Conservation (phyloP, 1,140 invertebrate genomes). For the Drosophila pruinosa region DNA sequence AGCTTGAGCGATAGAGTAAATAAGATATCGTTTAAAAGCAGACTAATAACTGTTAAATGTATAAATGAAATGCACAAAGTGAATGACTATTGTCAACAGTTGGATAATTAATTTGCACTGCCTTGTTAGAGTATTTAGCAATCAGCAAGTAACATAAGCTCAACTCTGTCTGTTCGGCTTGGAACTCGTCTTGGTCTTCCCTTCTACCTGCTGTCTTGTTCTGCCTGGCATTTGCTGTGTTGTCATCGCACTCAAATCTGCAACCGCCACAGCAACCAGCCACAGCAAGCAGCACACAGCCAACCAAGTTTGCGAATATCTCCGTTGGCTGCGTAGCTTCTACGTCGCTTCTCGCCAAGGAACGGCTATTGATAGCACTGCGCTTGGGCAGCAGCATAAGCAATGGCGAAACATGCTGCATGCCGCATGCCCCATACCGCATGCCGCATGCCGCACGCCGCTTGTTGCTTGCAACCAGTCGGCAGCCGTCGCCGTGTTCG, state of each 20-base stretch:
- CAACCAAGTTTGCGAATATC: not conserved
- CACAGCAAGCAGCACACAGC: not conserved
- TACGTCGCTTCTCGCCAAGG: not conserved
- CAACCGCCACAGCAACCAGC: conserved; percentile 50
- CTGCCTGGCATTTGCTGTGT: conserved; percentile 48
- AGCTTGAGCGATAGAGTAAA: too few species aligned
- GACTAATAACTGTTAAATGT: too few species aligned
- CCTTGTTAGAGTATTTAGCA: not conserved
- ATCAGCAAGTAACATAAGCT: not conserved
- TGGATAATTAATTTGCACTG: not conserved
- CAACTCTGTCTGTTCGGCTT: not conserved
- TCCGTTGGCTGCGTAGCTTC: not conserved
- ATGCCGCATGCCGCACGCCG: not conserved
- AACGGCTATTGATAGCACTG: conserved; percentile 12
- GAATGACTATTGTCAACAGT: not conserved
- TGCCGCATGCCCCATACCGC: not conserved
- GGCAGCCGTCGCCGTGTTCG: conserved; percentile 17
- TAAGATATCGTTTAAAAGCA: too few species aligned
- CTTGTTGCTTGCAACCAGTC: conserved; percentile 41
- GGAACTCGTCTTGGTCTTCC: conserved; percentile 21
- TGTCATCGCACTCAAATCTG: conserved; percentile 62
- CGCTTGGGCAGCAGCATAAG: not conserved
- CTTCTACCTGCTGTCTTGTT: conserved; percentile 51
- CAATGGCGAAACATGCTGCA: conserved; percentile 2
- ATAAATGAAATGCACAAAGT: not conserved